Percentiles rank a stretch among this genome's conserved stretches.
Evolutionary conservation across 2,888 invertebrate genomes (phyloP).

Genomic region (Cerceris ruficornis): DNA sequence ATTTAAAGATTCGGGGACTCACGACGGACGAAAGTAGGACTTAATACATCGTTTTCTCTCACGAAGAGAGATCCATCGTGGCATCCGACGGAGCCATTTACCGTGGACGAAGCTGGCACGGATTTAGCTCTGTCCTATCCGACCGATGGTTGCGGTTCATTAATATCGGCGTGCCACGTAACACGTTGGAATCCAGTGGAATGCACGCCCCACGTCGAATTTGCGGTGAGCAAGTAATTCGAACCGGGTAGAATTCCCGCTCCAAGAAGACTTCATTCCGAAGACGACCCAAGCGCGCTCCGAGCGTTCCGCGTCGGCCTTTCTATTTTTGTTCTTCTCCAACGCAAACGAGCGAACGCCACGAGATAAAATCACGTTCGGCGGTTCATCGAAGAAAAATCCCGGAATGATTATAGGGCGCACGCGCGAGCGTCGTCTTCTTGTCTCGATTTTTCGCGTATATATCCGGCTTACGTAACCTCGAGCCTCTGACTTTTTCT

Average conservation of each 20-base stretch:
- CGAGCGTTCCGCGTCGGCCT: conserved; percentile 4
- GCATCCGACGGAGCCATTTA: conserved; percentile 35
- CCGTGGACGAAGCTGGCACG: conserved; percentile 40
- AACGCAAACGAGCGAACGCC: background rate
- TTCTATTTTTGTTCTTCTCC: background rate
- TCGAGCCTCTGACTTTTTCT: background rate
- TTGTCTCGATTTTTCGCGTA: conserved; percentile 3
- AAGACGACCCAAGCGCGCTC: conserved; percentile 19
- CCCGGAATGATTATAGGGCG: background rate
- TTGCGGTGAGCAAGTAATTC: conserved; percentile 61
- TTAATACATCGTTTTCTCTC: background rate
- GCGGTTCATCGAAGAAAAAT: background rate
- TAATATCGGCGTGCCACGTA: conserved; percentile 62
- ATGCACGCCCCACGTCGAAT: conserved; percentile 58
- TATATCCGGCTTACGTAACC: background rate
- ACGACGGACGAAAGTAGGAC: background rate
- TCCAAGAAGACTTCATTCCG: conserved; percentile 54
- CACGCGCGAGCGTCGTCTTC: background rate
- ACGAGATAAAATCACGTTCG: background rate
- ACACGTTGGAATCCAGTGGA: conserved; percentile 61
- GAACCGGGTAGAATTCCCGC: conserved; percentile 23
- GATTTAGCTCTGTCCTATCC: conserved; percentile 47
- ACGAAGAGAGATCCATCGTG: conserved; percentile 1
- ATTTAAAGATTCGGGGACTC: background rate
- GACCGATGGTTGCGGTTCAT: conserved; percentile 62